Base-by-base conservation (phyloP, 1,140 invertebrate species). In the Agraylea sexmaculata region DNA sequence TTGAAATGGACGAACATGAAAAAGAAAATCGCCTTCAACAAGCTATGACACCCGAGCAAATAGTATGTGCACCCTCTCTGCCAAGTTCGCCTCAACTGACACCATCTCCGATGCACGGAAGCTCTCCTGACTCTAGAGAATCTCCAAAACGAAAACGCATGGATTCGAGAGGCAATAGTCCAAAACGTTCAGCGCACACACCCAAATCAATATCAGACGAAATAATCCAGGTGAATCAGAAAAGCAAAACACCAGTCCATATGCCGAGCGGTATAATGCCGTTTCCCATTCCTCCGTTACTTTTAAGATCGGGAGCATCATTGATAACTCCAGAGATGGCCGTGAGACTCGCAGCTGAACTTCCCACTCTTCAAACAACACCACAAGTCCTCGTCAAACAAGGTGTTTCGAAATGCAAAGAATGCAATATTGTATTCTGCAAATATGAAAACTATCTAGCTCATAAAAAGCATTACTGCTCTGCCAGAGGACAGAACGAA, bases 341-440 rank as follows among this genome's bases (percentile, higher is more conserved):
- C 6, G 53, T 80, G 37, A 68, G 78, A 42, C 60, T 79, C 15
- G 68, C 74, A 2, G 54, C 59, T 32, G 76, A 80, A 40, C 51
- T 77, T 42, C 73, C 75, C n/a, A 52, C 65, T 12, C 49, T 68
- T 4, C 63, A 68, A 10, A 63, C 69, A 1, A 64, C 70, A 31
- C 78, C 80, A 5, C 80, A 85, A 51, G 81, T 87, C 23, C 70
- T 85, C 32, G 80, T 87, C 25, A 87, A 87, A 52, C 77, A 85
- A 59, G 83, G 81, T 8, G 80, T 85, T 1, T 88, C 79, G 16
- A 92, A 89, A 60, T 96, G 91, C 64, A 80, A 87, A 52, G 90
- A 95, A 51, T 96, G 91, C 66, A 94, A 94, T 56, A 97, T 97
- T 39, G 89, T 93, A 0, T 97, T 97, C 53, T 95, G 88, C 62